A percentile compares a stretch with the other conserved stretches of the same genome.
These are phyloP conservation scores for Corythoichthys intestinalis DNA, from an alignment of 2,113 vertebrate species.

Conservation along the genomic window DNA sequence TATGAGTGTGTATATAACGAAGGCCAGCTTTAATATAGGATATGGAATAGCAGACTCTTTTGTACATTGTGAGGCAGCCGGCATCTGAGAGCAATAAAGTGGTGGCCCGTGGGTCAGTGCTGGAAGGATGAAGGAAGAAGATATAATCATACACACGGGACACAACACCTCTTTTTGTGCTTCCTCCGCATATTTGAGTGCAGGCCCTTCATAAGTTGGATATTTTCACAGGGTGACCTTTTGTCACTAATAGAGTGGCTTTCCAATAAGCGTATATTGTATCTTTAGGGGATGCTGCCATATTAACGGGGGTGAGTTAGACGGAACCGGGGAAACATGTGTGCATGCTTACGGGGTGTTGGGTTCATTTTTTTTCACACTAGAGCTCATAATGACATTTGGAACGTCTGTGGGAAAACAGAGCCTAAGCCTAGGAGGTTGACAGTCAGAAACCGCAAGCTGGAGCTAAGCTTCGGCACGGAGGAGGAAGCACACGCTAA, in stretches of 20 bases:
- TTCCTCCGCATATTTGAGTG: constrained; percentile 75
- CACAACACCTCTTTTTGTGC: constrained; percentile 78
- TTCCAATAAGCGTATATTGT: constrained; percentile 79
- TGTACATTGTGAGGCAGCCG: constrained; percentile 76
- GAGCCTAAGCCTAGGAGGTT: constrained; percentile 58
- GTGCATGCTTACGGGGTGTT: constrained; percentile 37
- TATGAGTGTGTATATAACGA: constrained; percentile 36
- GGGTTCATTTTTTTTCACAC: constrained; percentile 34
- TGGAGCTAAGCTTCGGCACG: constrained; percentile 62
- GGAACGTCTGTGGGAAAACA: constrained; percentile 64
- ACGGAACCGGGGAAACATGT: constrained; percentile 56
- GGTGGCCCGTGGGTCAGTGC: constrained; percentile 75
- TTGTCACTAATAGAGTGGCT: constrained; percentile 81
- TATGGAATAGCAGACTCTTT: constrained; percentile 77
- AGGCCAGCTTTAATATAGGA: constrained; percentile 74
- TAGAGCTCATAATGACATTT: constrained; percentile 65
- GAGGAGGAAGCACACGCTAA: constrained; percentile 67
- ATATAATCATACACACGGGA: constrained; percentile 80
- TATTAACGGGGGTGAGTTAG: constrained; percentile 58
- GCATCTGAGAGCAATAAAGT: constrained; percentile 82
- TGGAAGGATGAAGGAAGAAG: constrained; percentile 75
- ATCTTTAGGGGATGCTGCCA: constrained; percentile 76
- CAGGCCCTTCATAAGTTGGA: constrained; percentile 76
- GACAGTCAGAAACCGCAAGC: constrained; percentile 67
- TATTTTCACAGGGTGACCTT: constrained; percentile 81